phyloP scores from a whole-genome alignment of 2,888 invertebrate genomes.

The Mesorhabditis belari region DNA sequence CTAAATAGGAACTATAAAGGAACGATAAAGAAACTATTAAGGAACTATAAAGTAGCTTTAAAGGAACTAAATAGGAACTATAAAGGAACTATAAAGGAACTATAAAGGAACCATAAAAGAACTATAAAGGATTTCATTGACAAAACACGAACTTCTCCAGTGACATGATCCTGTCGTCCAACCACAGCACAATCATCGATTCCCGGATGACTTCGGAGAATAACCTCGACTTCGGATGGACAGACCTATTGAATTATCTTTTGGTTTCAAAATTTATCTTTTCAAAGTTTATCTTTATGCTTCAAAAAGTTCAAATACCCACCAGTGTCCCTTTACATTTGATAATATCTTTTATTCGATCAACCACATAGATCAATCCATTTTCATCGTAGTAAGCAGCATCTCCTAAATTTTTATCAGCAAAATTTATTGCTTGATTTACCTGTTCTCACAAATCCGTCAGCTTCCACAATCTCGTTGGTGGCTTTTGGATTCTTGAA shows the following conservation, averaged over 20 bases:
- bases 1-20: too few relatives aligned
- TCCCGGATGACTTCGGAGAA: slow-evolving; percentile 41
- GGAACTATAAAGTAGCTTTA: too few relatives aligned
- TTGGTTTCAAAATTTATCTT: slow-evolving; percentile 1
- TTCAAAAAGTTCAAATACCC: too few relatives aligned
- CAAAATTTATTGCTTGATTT: background rate
- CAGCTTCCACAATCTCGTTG: slow-evolving; percentile 63
- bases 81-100: too few relatives aligned
- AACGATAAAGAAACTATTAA: too few relatives aligned
- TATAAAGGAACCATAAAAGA: too few relatives aligned
- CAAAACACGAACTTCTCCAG: slow-evolving; percentile 29
- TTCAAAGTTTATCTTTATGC: background rate
- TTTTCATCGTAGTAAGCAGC: slow-evolving; percentile 75
- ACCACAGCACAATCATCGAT: slow-evolving; percentile 50
- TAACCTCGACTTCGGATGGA: slow-evolving; percentile 45
- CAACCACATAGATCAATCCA: slow-evolving; percentile 73
- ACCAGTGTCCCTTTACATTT: slow-evolving; percentile 44
- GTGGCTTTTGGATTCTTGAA: slow-evolving; percentile 70
- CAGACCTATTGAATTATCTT: slow-evolving; percentile 28
- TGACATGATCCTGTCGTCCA: slow-evolving; percentile 43
- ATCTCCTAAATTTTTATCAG: slow-evolving; percentile 62
- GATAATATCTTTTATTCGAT: slow-evolving; percentile 79
- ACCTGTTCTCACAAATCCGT: slow-evolving; percentile 71
- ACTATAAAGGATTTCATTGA: background rate
- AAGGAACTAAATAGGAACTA: too few relatives aligned